Conservation (phyloP, 2,888 invertebrate species). For the Iselma pallidipennis region DNA sequence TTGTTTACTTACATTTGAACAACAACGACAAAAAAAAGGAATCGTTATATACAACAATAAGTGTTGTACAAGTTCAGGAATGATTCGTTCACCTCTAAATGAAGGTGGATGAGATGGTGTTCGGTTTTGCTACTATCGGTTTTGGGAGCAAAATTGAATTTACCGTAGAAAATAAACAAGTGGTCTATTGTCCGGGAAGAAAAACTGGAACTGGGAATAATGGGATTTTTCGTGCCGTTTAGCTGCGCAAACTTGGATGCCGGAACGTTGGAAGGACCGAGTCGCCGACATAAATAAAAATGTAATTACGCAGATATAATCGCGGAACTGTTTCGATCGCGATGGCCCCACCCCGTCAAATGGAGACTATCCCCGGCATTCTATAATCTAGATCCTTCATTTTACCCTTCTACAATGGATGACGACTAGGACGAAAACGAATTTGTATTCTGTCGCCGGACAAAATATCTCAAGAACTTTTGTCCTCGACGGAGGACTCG, state of each 20-base stretch:
- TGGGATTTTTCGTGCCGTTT: neutral
- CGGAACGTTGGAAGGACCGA: neutral
- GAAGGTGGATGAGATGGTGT: neutral
- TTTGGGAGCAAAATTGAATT: neutral
- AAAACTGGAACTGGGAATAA: neutral
- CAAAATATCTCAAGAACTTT: constrained; percentile 46
- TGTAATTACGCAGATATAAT: constrained; percentile 48
- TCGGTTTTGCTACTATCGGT: neutral
- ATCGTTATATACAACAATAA: no score
- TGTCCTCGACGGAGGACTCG: constrained; percentile 45
- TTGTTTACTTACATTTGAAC: no score
- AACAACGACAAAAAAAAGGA: no score
- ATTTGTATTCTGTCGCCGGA: constrained; percentile 46
- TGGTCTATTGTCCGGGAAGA: neutral
- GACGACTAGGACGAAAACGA: constrained; percentile 11
- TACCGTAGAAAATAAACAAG: neutral
- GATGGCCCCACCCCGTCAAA: constrained; percentile 23
- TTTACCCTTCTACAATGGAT: neutral
- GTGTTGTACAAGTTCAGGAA: no score
- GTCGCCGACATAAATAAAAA: constrained; percentile 43
- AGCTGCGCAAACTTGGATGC: neutral
- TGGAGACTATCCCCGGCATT: constrained; percentile 27
- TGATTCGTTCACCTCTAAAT: neutral
- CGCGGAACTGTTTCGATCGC: constrained; percentile 45
- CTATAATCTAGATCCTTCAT: constrained; percentile 27